A percentile compares a stretch with the other conserved stretches of the same genome.
phyloP scores from a whole-genome alignment of 1,140 invertebrate genomes.

The Lordiphosa mommai region DNA sequence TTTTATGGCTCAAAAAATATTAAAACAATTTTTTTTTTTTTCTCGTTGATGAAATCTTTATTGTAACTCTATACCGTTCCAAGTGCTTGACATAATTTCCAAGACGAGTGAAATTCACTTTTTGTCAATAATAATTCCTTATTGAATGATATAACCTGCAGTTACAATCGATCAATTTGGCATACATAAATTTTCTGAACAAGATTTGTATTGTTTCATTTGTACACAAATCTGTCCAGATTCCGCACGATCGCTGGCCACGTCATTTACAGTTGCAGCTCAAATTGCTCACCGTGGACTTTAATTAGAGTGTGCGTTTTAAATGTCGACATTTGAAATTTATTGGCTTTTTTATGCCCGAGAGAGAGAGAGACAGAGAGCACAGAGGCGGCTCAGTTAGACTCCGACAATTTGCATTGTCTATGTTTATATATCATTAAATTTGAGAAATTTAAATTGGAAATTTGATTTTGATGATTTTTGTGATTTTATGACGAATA shows the following conservation, averaged over 20 bases:
- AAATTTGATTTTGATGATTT: conserved; percentile 23
- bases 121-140: conserved; percentile 64
- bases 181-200: conserved; percentile 38
- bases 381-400: neutral
- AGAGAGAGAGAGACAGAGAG: conserved; percentile 6
- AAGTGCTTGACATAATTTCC: conserved; percentile 66
- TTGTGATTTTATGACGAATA: conserved; percentile 14
- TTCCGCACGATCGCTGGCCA: conserved; percentile 47
- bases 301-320: conserved; percentile 72
- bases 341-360: conserved; percentile 53
- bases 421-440: conserved; percentile 20
- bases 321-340: conserved; percentile 61
- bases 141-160: conserved; percentile 25
- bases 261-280: conserved; percentile 10
- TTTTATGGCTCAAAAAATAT: conserved; percentile 54
- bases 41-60: conserved; percentile 51
- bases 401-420: conserved; percentile 34
- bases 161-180: conserved; percentile 67
- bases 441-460: neutral
- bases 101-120: conserved; percentile 34
- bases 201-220: conserved; percentile 2
- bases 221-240: neutral
- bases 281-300: conserved; percentile 32
- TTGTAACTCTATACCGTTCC: conserved; percentile 54
- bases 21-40: conserved; percentile 63